phyloP scores from a whole-genome alignment of 1,140 invertebrate species.

The Drosophila kohkoa region DNA sequence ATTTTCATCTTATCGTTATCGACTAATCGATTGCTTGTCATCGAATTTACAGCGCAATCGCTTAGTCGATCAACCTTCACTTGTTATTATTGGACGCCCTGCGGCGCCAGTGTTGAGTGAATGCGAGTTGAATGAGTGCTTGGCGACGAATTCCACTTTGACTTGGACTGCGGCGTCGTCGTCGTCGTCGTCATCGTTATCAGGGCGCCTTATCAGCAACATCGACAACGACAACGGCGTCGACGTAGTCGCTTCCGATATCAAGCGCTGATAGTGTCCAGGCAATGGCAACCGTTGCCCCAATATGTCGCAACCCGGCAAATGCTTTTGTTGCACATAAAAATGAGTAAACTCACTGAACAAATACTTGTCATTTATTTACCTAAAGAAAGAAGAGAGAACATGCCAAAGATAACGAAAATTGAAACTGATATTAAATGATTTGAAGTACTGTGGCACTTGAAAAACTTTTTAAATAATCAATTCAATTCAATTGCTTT shows the following conservation, averaged over 20 bases:
- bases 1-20: too few species aligned
- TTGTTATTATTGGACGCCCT: slow-evolving; percentile 35
- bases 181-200: slow-evolving; percentile 28
- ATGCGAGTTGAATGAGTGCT: slow-evolving; percentile 15
- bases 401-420: background rate
- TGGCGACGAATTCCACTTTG: slow-evolving; percentile 12
- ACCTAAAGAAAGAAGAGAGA: background rate
- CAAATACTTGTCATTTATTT: slow-evolving; percentile 5
- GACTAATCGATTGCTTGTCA: background rate
- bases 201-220: slow-evolving; percentile 21
- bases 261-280: slow-evolving; percentile 49
- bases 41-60: slow-evolving; percentile 10
- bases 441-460: background rate
- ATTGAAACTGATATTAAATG: background rate
- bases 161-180: background rate
- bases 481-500: background rate
- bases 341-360: too few species aligned
- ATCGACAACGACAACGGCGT: slow-evolving; percentile 10
- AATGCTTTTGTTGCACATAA: slow-evolving; percentile 5
- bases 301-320: slow-evolving; percentile 6
- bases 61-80: background rate
- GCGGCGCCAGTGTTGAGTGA: slow-evolving; percentile 37
- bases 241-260: slow-evolving; percentile 54
- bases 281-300: slow-evolving; percentile 14
- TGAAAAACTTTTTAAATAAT: slow-evolving; percentile 1